phyloP scores from a whole-genome alignment of 2,797 vertebrate genomes.

The Myotis findleyi region DNA sequence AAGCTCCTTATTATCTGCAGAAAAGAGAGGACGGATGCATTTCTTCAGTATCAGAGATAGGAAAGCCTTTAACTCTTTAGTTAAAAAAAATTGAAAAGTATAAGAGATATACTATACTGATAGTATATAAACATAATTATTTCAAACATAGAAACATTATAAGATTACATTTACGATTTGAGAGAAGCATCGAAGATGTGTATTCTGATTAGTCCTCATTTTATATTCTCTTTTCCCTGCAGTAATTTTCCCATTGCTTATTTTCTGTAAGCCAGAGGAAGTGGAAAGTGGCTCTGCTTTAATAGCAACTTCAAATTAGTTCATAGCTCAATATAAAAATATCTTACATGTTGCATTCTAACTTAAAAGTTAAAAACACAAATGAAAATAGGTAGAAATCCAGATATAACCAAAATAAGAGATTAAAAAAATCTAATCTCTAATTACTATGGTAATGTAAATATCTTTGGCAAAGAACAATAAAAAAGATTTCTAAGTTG shows the following conservation, averaged over 20 bases:
- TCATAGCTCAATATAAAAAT: slow-evolving; percentile 60
- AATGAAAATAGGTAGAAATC: slow-evolving; percentile 17
- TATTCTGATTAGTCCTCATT: slow-evolving; percentile 40
- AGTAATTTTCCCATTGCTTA: background rate
- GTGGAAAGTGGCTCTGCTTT: background rate
- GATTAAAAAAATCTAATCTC: background rate
- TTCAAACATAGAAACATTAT: background rate
- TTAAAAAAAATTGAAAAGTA: slow-evolving; percentile 10
- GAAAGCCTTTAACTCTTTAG: background rate
- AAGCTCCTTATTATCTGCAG: slow-evolving; percentile 91
- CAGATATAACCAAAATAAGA: slow-evolving; percentile 3
- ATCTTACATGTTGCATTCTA: background rate
- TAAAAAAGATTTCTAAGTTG: slow-evolving; percentile 12
- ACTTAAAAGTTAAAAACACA: slow-evolving; percentile 49
- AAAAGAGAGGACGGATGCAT: background rate
- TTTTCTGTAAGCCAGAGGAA: slow-evolving; percentile 36
- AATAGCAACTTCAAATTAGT: slow-evolving; percentile 47
- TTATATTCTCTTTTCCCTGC: background rate
- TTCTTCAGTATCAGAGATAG: slow-evolving; percentile 22
- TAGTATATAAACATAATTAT: background rate
- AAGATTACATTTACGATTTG: slow-evolving; percentile 22
- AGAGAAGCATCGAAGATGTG: background rate
- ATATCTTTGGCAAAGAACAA: slow-evolving; percentile 36
- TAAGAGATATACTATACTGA: background rate
- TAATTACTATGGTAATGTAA: slow-evolving; percentile 22